Base-by-base conservation (phyloP, 2,888 invertebrate genomes). In the Biston stratarius region DNA sequence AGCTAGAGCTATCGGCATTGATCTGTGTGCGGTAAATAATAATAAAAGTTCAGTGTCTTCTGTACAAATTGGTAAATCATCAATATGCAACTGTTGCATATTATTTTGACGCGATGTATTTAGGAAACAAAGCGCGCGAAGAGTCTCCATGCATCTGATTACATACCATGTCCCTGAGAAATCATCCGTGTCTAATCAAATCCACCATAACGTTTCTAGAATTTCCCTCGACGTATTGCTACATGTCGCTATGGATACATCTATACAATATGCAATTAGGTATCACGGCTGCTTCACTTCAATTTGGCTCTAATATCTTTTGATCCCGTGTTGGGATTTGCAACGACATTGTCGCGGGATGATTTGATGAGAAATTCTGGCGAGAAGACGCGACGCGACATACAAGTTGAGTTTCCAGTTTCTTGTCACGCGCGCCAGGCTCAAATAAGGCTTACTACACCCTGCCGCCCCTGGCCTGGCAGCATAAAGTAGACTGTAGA, bases 311-410 rank as follows among this genome's bases (percentile, higher is more conserved):
- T 91, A 91, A 92, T 92, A 87, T 87, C 88, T 86, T 87, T 88
- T 90, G 91, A 92, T 91, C 89, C 88, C 90, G 84, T 83, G 85
- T 82, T 85, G 90, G 91, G 92, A 91, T 92, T 90, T 91, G 89
- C 89, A 83, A 83, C 88, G 83, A 90, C 91, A 91, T 88, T 92
- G 91, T 90, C 88, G 89, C 85, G 86, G 85, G 85, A 89, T 91
- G 90, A 90, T 92, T 91, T 92, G 93, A 92, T 91, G 92, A 91
- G 92, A 92, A 75, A 91, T 90, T 89, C 87, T 84, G 87, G 84
- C 81, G 86, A 81, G 84, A 86, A 88, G 87, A 88, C 87, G 82
- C 85, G 85, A 82, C 85, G 82, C 87, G 86, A 86, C 86, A 89
- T 85, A 91, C 89, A 87, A 88, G 88, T 79, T 81, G 79, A 83